These are phyloP conservation scores for Zaprionus kolodkinae DNA, from an alignment of 1,140 invertebrate species.

Conservation along the genomic window DNA sequence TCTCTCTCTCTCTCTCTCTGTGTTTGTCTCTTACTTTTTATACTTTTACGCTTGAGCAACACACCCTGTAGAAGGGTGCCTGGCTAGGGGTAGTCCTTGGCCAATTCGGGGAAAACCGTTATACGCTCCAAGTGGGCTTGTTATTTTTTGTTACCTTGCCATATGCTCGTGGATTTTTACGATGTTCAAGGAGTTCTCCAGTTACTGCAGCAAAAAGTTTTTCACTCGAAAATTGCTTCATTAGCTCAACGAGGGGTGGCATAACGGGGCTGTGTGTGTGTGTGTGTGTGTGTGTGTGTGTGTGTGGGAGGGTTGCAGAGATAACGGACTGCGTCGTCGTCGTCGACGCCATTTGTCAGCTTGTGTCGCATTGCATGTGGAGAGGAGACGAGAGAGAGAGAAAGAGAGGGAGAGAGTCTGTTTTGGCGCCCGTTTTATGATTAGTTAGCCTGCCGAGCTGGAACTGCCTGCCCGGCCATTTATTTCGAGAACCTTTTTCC, in stretches of 20 bases:
- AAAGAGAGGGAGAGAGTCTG: not conserved
- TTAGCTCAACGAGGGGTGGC: slow-evolving; percentile 39
- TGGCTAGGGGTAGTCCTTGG: slow-evolving; percentile 45
- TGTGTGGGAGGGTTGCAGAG: not conserved
- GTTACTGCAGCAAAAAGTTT: slow-evolving; percentile 25
- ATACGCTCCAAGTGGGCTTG: slow-evolving; percentile 41
- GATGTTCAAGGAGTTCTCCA: slow-evolving; percentile 40
- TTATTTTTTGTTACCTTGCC: slow-evolving; percentile 80
- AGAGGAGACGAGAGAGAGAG: not conserved
- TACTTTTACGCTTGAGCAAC: slow-evolving; percentile 27
- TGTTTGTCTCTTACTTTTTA: slow-evolving; percentile 54
- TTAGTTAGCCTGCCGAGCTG: slow-evolving; percentile 55
- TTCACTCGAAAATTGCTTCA: slow-evolving; percentile 63
- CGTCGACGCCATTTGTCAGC: slow-evolving; percentile 12
- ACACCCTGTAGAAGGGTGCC: not conserved
- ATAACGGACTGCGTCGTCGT: not conserved
- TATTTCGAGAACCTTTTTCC: slow-evolving; percentile 61
- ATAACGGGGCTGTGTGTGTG: not conserved
- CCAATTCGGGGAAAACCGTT: slow-evolving; percentile 18
- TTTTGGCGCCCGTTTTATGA: slow-evolving; percentile 60
- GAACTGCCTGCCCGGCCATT: slow-evolving; percentile 54
- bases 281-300: too few species aligned
- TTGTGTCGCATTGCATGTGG: slow-evolving; percentile 6
- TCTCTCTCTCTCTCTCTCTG: not conserved
- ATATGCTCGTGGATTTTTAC: slow-evolving; percentile 77